These are phyloP conservation scores for Chrysina gloriosa DNA, from an alignment of 2,888 invertebrate species.

Conservation along the genomic window DNA sequence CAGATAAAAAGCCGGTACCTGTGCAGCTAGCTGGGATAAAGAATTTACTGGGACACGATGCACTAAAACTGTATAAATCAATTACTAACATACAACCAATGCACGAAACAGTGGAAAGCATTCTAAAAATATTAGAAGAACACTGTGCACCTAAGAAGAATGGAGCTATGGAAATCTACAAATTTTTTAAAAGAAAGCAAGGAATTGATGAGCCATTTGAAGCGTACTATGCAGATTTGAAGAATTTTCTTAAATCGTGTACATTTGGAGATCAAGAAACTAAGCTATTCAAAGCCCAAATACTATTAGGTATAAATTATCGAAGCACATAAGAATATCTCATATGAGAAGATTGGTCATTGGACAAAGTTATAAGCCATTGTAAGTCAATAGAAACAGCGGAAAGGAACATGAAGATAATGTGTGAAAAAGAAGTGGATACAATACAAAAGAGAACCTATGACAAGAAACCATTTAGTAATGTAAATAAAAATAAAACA, in stretches of 20 bases:
- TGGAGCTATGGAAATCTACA: not conserved
- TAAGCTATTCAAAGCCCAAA: not conserved
- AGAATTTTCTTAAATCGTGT: constrained; percentile 3
- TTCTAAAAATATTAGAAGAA: not conserved
- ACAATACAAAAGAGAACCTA: constrained; percentile 10
- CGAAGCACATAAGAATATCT: not conserved
- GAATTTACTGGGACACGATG: constrained; percentile 1
- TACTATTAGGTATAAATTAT: not conserved
- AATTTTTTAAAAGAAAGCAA: not conserved
- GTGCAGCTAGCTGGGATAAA: not conserved
- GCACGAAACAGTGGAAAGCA: not conserved
- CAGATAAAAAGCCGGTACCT: not conserved
- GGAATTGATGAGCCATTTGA: not conserved
- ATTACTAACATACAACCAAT: not conserved
- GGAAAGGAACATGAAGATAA: not conserved
- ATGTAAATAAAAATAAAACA: constrained; percentile 16
- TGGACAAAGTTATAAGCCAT: constrained; percentile 24
- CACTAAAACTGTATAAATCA: not conserved
- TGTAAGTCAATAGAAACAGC: constrained; percentile 34
- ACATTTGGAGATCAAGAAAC: not conserved
- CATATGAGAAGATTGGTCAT: constrained; percentile 23
- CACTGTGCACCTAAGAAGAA: not conserved
- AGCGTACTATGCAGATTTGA: constrained; percentile 13
- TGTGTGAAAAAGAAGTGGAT: not conserved
- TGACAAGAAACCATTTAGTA: not conserved